These are phyloP conservation scores for Notolabrus celidotus DNA, from an alignment of 2,797 vertebrate genomes.

Conservation along the genomic window DNA sequence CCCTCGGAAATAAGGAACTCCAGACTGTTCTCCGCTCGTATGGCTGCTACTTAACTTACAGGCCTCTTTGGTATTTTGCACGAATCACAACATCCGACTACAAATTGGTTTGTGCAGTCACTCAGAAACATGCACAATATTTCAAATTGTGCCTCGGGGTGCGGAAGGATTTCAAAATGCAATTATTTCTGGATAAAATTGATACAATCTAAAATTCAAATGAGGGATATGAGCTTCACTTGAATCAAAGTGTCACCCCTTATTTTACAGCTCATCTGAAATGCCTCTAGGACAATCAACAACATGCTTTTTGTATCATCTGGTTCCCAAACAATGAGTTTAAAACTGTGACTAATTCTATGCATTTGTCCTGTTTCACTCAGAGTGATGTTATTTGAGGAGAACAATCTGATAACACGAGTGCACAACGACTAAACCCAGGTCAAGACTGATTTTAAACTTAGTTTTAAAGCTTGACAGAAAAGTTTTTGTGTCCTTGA, in stretches of 20 bases:
- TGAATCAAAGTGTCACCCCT: slow-evolving; percentile 4
- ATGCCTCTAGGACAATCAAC: not conserved
- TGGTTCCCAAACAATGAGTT: not conserved
- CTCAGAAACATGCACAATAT: slow-evolving; percentile 5
- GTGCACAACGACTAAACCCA: not conserved
- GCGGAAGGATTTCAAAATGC: slow-evolving; percentile 22
- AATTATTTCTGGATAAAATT: slow-evolving; percentile 21
- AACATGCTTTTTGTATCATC: not conserved
- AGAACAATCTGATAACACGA: not conserved
- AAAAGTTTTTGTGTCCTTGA: not conserved
- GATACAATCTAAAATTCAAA: slow-evolving; percentile 32
- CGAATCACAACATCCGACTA: not conserved
- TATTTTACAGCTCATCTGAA: slow-evolving; percentile 9
- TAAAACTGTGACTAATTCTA: not conserved
- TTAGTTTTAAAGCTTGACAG: not conserved
- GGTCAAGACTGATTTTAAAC: not conserved
- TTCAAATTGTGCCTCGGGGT: not conserved
- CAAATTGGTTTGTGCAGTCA: slow-evolving; percentile 30
- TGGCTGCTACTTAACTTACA: not conserved
- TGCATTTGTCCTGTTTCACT: not conserved
- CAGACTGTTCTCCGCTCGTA: slow-evolving; percentile 3
- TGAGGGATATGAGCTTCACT: slow-evolving; percentile 1
- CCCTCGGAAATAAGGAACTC: not conserved
- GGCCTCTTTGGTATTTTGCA: not conserved
- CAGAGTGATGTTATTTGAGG: not conserved